Conservation (phyloP, 1,140 invertebrate species). For the Argopecten irradians region DNA sequence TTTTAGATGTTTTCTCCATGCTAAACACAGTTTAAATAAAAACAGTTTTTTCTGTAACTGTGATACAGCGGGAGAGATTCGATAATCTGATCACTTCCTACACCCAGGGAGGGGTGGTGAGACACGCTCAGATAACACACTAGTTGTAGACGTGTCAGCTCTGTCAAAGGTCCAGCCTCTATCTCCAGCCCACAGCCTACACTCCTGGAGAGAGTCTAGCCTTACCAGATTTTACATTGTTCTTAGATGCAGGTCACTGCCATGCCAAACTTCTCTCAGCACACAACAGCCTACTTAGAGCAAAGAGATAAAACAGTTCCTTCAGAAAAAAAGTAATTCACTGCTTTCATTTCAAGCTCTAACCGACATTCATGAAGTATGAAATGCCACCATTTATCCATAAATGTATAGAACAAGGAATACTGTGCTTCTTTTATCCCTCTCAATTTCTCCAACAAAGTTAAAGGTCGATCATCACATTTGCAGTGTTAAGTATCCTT, state of each 20-base stretch:
- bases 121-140: background rate
- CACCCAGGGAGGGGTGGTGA: background rate
- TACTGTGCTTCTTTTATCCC: background rate
- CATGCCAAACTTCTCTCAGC: constrained; percentile 14
- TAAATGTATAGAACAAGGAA: constrained; percentile 17
- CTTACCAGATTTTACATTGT: background rate
- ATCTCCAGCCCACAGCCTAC: background rate
- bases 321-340: background rate
- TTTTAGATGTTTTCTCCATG: background rate
- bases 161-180: constrained; percentile 12
- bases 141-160: background rate
- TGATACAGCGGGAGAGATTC: background rate
- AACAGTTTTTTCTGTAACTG: background rate
- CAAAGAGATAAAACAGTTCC: background rate
- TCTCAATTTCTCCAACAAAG: background rate
- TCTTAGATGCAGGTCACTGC: background rate
- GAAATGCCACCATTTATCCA: background rate
- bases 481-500: background rate
- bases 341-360: constrained; percentile 9
- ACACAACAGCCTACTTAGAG: background rate
- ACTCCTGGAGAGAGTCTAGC: background rate
- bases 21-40: background rate
- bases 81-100: background rate
- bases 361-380: background rate
- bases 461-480: background rate